These are phyloP conservation scores for Cottus gobio DNA, from an alignment of 2,113 vertebrate genomes.

Conservation along the genomic window DNA sequence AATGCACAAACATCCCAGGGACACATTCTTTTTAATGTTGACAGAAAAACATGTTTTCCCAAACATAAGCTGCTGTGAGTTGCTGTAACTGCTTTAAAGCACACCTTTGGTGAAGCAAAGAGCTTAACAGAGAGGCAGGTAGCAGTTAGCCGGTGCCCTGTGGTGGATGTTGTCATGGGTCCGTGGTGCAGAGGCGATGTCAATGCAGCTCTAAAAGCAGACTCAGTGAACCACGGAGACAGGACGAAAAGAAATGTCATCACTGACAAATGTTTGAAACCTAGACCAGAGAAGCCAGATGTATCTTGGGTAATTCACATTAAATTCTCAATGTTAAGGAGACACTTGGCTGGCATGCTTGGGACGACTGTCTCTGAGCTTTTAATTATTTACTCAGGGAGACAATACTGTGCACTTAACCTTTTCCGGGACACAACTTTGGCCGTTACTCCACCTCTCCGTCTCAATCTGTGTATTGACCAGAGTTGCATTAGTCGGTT, in stretches of 20 bases:
- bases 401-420: conserved; percentile 20
- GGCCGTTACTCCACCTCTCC: neutral
- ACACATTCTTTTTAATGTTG: neutral
- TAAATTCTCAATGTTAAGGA: conserved; percentile 2
- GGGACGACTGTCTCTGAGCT: neutral
- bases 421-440: conserved; percentile 20
- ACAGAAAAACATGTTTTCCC: conserved; percentile 61
- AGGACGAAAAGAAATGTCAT: neutral
- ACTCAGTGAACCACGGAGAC: conserved; percentile 12
- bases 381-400: conserved; percentile 27
- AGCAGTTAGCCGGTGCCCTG: conserved; percentile 21
- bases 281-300: conserved; percentile 5
- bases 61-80: no score
- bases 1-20: neutral
- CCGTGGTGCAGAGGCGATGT: conserved; percentile 1
- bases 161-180: conserved; percentile 41
- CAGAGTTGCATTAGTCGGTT: neutral
- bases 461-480: conserved; percentile 4
- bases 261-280: neutral
- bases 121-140: conserved; percentile 12
- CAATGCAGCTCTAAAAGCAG: conserved; percentile 38
- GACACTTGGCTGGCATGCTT: neutral
- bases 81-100: neutral
- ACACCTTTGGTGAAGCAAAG: conserved; percentile 12
- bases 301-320: neutral